A percentile compares a stretch with the other conserved stretches of the same genome.
Conservation (phyloP, 1,140 invertebrate genomes). For the Cataglyphis hispanica region DNA sequence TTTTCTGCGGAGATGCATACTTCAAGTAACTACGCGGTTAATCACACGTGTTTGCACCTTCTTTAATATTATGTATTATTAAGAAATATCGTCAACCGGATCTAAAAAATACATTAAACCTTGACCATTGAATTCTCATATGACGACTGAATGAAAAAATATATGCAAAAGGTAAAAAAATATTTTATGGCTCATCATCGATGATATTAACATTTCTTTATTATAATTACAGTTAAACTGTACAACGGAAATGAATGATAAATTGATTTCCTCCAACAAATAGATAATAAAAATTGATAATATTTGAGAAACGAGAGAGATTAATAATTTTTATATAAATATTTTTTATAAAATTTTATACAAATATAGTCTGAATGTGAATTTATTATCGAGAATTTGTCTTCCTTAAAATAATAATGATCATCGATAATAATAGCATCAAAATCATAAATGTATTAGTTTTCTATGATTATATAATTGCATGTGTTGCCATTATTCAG, state of each 20-base stretch:
- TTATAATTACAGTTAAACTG: neutral
- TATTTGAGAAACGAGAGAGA: neutral
- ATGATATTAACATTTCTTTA: neutral
- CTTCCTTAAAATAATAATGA: neutral
- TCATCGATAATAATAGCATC: conserved; percentile 1
- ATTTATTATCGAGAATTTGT: neutral
- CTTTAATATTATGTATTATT: neutral
- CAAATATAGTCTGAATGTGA: neutral
- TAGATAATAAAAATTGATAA: neutral
- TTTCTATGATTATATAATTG: neutral
- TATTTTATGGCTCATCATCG: neutral
- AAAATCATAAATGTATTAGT: neutral
- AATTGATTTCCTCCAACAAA: neutral
- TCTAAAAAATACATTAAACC: neutral
- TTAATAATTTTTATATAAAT: neutral
- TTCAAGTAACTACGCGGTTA: neutral
- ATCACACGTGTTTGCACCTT: neutral
- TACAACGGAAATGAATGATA: neutral
- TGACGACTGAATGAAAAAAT: neutral
- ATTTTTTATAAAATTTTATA: conserved; percentile 3
- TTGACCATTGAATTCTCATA: conserved; percentile 14
- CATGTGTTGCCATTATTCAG: neutral
- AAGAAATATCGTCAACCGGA: neutral
- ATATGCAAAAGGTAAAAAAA: neutral
- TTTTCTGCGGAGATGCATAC: neutral